Conservation (phyloP, 2,797 vertebrate genomes). For the Oreortyx pictus region DNA sequence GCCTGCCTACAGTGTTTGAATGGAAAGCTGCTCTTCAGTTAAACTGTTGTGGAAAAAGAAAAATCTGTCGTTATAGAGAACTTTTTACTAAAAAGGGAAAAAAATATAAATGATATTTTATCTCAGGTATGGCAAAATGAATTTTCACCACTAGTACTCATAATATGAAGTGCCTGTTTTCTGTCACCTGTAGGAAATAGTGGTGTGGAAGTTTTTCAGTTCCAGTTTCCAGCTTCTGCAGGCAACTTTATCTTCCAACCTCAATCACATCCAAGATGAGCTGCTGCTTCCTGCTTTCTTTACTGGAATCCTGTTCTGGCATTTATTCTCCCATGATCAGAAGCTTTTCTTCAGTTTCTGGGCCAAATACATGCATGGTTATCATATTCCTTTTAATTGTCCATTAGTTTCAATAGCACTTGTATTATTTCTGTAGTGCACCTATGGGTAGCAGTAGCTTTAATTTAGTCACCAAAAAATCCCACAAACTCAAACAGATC, state of each 20-base stretch:
- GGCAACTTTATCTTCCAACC: neutral
- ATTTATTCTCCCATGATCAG: neutral
- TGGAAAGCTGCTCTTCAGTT: neutral
- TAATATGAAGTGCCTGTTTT: neutral
- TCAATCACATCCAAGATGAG: neutral
- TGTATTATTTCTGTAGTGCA: neutral
- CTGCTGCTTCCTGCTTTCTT: neutral
- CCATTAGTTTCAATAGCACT: neutral
- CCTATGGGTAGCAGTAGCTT: neutral
- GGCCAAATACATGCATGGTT: neutral
- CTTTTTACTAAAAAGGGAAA: neutral
- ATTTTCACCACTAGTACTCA: neutral
- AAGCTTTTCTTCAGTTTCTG: neutral
- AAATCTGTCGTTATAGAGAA: neutral
- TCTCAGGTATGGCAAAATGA: neutral
- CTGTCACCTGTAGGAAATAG: neutral
- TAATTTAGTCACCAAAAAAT: neutral
- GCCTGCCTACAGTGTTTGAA: neutral
- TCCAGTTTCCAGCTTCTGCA: neutral
- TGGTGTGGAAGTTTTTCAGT: neutral
- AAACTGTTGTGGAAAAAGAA: neutral
- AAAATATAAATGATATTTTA: neutral
- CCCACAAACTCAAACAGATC: too few species aligned
- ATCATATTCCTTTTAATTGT: neutral
- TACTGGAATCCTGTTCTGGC: neutral